Percentiles rank a stretch among this genome's conserved stretches.
These are phyloP conservation scores for Nestor notabilis DNA, from an alignment of 2,113 vertebrate genomes.

Conservation along the genomic window DNA sequence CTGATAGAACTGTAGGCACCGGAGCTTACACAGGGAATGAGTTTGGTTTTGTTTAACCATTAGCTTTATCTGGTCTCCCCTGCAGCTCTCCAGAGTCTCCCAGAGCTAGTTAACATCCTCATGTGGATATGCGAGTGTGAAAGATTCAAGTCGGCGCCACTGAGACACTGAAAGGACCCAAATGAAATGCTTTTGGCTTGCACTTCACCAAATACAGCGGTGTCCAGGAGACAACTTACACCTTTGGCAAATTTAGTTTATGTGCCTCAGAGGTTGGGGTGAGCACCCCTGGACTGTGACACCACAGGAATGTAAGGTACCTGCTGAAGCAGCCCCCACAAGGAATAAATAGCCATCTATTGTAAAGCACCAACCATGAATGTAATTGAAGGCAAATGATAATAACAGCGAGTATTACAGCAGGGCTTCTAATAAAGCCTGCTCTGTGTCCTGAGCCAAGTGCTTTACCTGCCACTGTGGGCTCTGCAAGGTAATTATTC, in stretches of 20 bases:
- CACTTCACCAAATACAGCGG: accelerated
- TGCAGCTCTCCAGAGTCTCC: neutral
- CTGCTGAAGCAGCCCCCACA: neutral
- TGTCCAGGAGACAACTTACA: neutral
- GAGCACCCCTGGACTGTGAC: neutral
- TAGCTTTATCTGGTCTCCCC: neutral
- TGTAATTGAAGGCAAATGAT: neutral
- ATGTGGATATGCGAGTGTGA: accelerated
- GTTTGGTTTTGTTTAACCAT: neutral
- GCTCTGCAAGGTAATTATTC: constrained; percentile 41
- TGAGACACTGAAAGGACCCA: neutral
- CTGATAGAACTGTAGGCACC: neutral
- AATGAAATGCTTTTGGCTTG: neutral
- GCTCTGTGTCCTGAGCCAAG: constrained; percentile 7
- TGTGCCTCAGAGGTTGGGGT: neutral
- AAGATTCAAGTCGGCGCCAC: neutral
- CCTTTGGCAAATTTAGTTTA: neutral
- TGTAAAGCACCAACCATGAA: neutral
- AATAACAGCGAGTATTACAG: neutral
- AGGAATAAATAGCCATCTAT: neutral
- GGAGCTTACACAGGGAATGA: neutral
- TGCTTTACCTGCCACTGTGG: constrained; percentile 47
- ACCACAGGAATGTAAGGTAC: neutral
- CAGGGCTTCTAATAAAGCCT: neutral
- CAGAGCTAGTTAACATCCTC: neutral